Conservation (phyloP, 2,797 vertebrate genomes). For the Heteromormyrus szaboi region DNA sequence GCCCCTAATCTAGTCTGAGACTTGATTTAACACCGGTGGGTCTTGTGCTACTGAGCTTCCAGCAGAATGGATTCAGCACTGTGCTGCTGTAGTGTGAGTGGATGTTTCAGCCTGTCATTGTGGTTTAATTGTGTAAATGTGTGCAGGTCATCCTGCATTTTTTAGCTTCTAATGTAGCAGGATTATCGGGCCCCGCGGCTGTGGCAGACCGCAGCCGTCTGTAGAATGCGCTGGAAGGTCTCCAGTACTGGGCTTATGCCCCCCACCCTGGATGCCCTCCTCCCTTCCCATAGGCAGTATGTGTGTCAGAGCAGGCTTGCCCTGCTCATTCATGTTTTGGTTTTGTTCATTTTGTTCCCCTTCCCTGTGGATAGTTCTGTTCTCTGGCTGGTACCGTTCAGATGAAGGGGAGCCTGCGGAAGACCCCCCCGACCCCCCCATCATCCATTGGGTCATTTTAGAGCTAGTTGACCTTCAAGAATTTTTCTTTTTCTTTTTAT, state of each 20-base stretch:
- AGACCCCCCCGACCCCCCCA: not conserved
- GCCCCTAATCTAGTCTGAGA: not conserved
- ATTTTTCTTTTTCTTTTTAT: not conserved
- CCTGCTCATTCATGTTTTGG: constrained; percentile 12
- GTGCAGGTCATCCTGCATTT: not conserved
- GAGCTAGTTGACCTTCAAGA: not conserved
- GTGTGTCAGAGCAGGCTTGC: not conserved
- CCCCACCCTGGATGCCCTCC: not conserved
- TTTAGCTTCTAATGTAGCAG: not conserved
- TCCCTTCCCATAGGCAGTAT: not conserved
- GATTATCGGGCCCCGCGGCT: not conserved
- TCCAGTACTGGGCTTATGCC: not conserved
- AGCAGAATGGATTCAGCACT: not conserved
- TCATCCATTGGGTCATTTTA: not conserved
- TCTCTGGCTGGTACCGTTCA: not conserved
- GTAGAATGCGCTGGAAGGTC: not conserved
- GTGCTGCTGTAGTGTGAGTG: not conserved
- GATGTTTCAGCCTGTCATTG: not conserved
- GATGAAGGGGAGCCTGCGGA: constrained; percentile 5
- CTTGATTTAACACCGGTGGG: not conserved
- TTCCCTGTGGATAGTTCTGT: constrained; percentile 9
- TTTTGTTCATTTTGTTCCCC: not conserved
- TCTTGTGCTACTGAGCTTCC: not conserved
- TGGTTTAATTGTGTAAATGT: not conserved
- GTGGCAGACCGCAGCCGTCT: not conserved